phyloP scores from a whole-genome alignment of 2,888 invertebrate species.

The Drosophila atripex region DNA sequence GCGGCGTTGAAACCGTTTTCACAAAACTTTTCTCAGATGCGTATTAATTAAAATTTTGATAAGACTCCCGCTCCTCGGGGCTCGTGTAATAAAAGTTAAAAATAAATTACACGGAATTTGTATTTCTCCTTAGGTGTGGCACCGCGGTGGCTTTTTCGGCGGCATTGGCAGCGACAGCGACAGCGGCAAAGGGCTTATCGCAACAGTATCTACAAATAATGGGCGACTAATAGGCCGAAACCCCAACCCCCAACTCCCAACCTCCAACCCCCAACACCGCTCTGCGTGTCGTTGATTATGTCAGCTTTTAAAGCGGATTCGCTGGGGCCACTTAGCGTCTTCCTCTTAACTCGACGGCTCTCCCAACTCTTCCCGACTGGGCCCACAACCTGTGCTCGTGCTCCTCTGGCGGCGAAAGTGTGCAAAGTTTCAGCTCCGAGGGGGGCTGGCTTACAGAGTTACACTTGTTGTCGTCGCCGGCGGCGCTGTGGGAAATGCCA shows the following conservation, averaged over 20 bases:
- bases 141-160: slow-evolving; percentile 32
- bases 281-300: slow-evolving; percentile 51
- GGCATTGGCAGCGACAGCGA: too few species aligned
- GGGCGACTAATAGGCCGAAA: slow-evolving; percentile 69
- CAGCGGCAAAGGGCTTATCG: slow-evolving; percentile 63
- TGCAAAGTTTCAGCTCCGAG: slow-evolving; percentile 29
- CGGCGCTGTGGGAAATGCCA: slow-evolving; percentile 56
- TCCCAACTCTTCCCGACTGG: neutral
- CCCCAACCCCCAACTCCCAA: slow-evolving; percentile 24
- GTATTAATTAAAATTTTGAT: slow-evolving; percentile 79
- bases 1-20: slow-evolving; percentile 65
- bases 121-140: slow-evolving; percentile 67
- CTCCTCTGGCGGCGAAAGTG: slow-evolving; percentile 30
- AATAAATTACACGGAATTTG: slow-evolving; percentile 75
- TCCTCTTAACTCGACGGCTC: neutral
- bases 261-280: neutral
- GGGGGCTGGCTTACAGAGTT: slow-evolving; percentile 40
- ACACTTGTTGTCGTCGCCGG: slow-evolving; percentile 52
- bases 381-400: slow-evolving; percentile 9
- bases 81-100: slow-evolving; percentile 66
- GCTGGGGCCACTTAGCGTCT: neutral
- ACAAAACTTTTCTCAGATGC: slow-evolving; percentile 74
- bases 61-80: slow-evolving; percentile 44
- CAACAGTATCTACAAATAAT: slow-evolving; percentile 76
- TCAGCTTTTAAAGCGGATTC: slow-evolving; percentile 58